phyloP scores from a whole-genome alignment of 2,888 invertebrate genomes.

The Tenthredo notha region DNA sequence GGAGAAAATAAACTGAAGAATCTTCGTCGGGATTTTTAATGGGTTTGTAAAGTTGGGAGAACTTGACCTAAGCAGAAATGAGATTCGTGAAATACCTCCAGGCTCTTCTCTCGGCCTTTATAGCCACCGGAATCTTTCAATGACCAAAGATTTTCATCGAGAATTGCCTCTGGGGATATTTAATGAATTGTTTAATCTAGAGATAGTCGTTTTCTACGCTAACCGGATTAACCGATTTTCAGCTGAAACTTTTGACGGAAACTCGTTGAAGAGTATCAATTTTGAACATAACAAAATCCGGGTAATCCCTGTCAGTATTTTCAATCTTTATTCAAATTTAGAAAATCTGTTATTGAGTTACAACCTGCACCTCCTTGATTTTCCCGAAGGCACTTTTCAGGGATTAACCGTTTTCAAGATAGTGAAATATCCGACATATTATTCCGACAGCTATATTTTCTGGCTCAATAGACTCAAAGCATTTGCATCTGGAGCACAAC shows the following conservation, averaged over 20 bases:
- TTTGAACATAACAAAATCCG: constrained; percentile 23
- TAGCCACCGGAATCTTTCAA: neutral
- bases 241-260: constrained; percentile 10
- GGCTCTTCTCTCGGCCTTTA: constrained; percentile 22
- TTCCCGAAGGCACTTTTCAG: constrained; percentile 19
- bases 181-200: constrained; percentile 26
- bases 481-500: constrained; percentile 31
- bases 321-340: constrained; percentile 24
- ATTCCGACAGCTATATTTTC: neutral
- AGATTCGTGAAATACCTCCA: constrained; percentile 32
- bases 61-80: constrained; percentile 40
- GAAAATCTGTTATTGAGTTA: constrained; percentile 14
- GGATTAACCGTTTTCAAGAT: constrained; percentile 19
- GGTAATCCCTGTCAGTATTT: neutral
- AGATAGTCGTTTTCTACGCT: neutral
- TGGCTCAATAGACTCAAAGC: neutral
- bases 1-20: neutral
- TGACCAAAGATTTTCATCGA: constrained; percentile 1
- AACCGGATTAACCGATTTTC: constrained; percentile 14
- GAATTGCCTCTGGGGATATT: constrained; percentile 9
- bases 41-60: constrained; percentile 27
- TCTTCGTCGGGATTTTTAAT: constrained; percentile 21
- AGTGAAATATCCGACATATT: neutral
- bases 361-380: neutral
- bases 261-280: neutral